Evolutionary conservation across 2,113 vertebrate species (phyloP), one percentile per base, ranked within the genome.

Genomic region (Tychaedon coryphoeus): DNA sequence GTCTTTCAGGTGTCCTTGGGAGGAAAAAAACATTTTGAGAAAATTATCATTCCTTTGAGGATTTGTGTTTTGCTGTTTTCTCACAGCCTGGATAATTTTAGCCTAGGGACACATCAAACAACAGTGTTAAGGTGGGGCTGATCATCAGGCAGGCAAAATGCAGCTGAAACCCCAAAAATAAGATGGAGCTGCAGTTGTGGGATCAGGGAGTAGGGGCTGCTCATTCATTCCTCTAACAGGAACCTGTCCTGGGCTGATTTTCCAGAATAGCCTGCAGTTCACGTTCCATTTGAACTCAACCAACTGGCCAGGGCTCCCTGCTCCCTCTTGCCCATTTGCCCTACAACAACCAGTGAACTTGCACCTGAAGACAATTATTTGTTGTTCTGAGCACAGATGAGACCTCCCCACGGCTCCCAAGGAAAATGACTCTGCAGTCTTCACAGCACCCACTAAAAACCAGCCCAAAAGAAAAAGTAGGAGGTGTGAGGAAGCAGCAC

Each of bases 1-100:
- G 76, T 98, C 90, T 78, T 98, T 98, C 91, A 97, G 95, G 70
- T 98, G 98, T 38, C 98, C 98, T 98, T 66, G 94, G 60, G 50
- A 70, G 51, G 45, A 48, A 53, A 88, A 22, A 82, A 45, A 50
- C 2, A 20, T 78, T 91, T n/a, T 86, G 61, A 96, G 82, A 19
- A 38, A 53, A 34, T 33, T 1, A 40, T 24, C 8, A 5, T 60
- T 48, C 51, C 24, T 45, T 25, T 17, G 25, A 85, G 67, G 79
- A 56, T 1, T 61, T 12, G 56, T 20, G 56, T 66, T 90, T 93
- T 54, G 20, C 9, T 34, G 56, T 19, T 47, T 19, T 45, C 19
- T 45, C 14, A 8, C 28, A 88, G n/a, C 19, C 40, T 25, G 62
- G 50, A 34, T 4, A 42, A n/a, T 70, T 51, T 71, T 23, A 87